Evolutionary conservation across 2,797 vertebrate genomes (phyloP).

Genomic region (Lutjanus campechanus): DNA sequence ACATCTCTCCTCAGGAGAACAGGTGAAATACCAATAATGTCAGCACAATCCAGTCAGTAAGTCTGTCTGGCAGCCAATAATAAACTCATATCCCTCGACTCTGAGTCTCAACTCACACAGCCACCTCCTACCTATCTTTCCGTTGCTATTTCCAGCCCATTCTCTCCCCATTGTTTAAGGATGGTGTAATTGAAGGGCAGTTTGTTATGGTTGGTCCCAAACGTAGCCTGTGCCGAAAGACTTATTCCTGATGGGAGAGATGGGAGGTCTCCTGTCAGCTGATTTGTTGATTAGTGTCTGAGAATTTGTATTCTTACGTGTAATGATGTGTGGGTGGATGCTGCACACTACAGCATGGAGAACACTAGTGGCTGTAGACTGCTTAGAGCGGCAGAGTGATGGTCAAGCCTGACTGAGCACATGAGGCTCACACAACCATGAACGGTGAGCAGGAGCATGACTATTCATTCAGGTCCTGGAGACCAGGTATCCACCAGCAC

Average conservation of each 20-base stretch:
- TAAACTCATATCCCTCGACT: slow-evolving; percentile 83
- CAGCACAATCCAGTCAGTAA: slow-evolving; percentile 86
- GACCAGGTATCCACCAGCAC: slow-evolving; percentile 62
- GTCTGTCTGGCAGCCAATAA: slow-evolving; percentile 85
- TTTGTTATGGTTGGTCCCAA: slow-evolving; percentile 61
- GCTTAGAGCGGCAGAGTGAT: slow-evolving; percentile 66
- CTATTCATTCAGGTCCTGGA: slow-evolving; percentile 62
- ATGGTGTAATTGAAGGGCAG: slow-evolving; percentile 68
- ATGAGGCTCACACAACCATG: slow-evolving; percentile 45
- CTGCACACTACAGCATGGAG: slow-evolving; percentile 36
- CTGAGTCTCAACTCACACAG: slow-evolving; percentile 77
- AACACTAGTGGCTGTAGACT: slow-evolving; percentile 31
- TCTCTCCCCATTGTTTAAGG: slow-evolving; percentile 64
- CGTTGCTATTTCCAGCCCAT: slow-evolving; percentile 71
- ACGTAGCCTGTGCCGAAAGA: slow-evolving; percentile 54
- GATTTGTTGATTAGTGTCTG: slow-evolving; percentile 67
- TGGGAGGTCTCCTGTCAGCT: slow-evolving; percentile 59
- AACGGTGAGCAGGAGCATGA: slow-evolving; percentile 45
- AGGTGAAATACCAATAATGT: slow-evolving; percentile 86
- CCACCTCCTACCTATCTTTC: slow-evolving; percentile 67
- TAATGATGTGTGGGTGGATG: slow-evolving; percentile 57
- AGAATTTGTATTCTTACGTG: slow-evolving; percentile 49
- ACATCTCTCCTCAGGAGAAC: slow-evolving; percentile 77
- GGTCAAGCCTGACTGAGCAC: slow-evolving; percentile 69
- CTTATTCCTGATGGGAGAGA: slow-evolving; percentile 52